phyloP scores from a whole-genome alignment of 1,140 invertebrate species.

The Sitophilus oryzae region DNA sequence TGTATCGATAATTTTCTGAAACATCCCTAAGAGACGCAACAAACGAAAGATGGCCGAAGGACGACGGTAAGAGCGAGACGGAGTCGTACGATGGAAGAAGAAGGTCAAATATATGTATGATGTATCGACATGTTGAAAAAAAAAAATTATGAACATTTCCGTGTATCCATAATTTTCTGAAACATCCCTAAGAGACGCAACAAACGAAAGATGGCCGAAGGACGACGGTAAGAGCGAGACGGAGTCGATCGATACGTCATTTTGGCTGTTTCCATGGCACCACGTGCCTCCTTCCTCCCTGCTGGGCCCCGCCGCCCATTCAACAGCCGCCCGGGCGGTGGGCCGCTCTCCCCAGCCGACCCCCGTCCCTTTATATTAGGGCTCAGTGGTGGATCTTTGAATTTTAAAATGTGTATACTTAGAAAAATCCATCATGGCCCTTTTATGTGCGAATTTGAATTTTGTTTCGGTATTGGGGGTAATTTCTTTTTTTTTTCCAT shows the following conservation, averaged over 20 bases:
- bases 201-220: conserved; percentile 19
- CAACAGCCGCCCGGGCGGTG: conserved; percentile 16
- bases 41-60: conserved; percentile 19
- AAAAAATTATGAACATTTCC: too few species aligned
- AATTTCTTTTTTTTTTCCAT: neutral
- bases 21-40: too few species aligned
- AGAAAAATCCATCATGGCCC: conserved; percentile 3
- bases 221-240: conserved; percentile 33
- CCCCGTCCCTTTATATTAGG: conserved; percentile 40
- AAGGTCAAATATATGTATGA: too few species aligned
- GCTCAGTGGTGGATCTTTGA: conserved; percentile 29
- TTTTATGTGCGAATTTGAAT: neutral
- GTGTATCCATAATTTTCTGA: too few species aligned
- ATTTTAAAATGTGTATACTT: conserved; percentile 17
- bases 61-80: conserved; percentile 33
- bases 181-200: too few species aligned
- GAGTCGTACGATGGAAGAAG: too few species aligned
- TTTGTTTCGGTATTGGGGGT: neutral
- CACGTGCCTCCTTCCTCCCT: conserved; percentile 40
- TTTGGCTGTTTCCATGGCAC: conserved; percentile 43
- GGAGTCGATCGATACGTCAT: conserved; percentile 39
- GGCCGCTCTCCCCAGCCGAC: conserved; percentile 20
- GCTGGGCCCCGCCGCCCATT: conserved; percentile 22
- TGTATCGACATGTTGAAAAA: too few species aligned
- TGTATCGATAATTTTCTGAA: too few species aligned